Base-by-base conservation (phyloP, 2,113 vertebrate species). In the Andinoacara biseriatus region DNA sequence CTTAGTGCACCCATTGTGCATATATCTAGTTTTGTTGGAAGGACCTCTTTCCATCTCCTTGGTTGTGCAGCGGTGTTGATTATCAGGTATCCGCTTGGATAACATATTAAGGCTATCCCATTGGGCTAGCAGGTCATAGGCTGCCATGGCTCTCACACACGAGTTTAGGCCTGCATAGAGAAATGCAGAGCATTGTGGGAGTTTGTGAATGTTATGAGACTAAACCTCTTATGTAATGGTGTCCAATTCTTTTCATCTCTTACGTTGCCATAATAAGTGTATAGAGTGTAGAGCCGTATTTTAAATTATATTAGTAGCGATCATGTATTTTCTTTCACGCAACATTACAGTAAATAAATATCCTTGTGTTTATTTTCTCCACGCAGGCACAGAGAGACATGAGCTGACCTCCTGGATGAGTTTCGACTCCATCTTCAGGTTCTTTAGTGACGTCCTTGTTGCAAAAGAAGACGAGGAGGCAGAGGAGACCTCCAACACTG, bases 381-480 rank as follows among this genome's bases (percentile, higher is more conserved):
- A 14, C 83, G 52, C 93, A 99, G 98, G 98, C 89, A 99, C 98
- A 1, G 98, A 99, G 88, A 96, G 96, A 22, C 98, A 99, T n/a
- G 98, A 99, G 87, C 92, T 99, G 80, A 99, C 97, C 35, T 98
- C 98, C 83, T 99, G 98, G 98, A 97, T 94, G 93, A 99, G 98
- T 93, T 98, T 97, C 90, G 88, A 95, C 38, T 99, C 98, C 31
- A 96, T 99, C 94, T 99, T 99, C 95, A 96, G 92, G 84, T 99
- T 98, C 94, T 98, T 99, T 91, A 87, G 61, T 0, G 94, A 97
- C 49, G 95, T 96, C 5, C 43, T 97, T 14, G 95, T 97, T 88
- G 95, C 96, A 1, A 96, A 96, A 91, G 95, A 93, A 94, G 95
- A 94, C 4, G 95, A 96, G 8, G 95, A 92, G 76, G 84, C 81